These are phyloP conservation scores for Casuarius casuarius DNA, from an alignment of 2,113 vertebrate genomes.

Conservation along the genomic window DNA sequence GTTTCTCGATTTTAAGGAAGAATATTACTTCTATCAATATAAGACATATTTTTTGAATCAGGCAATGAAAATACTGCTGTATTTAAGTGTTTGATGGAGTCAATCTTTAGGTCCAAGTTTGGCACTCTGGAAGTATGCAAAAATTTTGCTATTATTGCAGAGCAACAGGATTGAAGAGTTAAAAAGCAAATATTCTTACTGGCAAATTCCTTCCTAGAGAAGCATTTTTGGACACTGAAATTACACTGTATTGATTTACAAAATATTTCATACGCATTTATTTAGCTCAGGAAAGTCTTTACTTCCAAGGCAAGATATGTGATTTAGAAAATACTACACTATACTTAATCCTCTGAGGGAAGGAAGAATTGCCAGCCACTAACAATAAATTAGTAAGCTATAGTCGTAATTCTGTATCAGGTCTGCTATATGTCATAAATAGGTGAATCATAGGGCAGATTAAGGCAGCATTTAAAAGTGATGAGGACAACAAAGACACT, in stretches of 20 bases:
- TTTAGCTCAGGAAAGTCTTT: not conserved
- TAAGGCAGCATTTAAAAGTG: not conserved
- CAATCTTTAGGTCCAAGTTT: not conserved
- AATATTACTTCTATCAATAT: not conserved
- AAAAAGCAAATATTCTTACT: not conserved
- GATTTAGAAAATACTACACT: slow-evolving; percentile 20
- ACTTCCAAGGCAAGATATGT: slow-evolving; percentile 1
- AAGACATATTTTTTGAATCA: not conserved
- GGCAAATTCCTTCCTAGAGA: not conserved
- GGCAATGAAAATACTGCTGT: not conserved
- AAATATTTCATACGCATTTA: not conserved
- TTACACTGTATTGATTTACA: not conserved
- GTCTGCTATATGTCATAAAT: not conserved
- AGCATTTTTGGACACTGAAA: not conserved
- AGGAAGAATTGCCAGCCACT: not conserved
- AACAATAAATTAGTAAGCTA: not conserved
- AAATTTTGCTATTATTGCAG: not conserved
- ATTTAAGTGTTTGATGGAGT: not conserved
- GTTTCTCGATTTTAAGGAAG: not conserved
- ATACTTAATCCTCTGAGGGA: not conserved
- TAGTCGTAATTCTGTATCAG: not conserved
- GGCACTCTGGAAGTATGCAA: not conserved
- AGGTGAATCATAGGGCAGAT: not conserved
- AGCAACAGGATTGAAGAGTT: not conserved
- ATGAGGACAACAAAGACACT: not conserved